Base-by-base conservation (phyloP, 1,140 invertebrate genomes). In the Ceratosolen fusciceps region DNA sequence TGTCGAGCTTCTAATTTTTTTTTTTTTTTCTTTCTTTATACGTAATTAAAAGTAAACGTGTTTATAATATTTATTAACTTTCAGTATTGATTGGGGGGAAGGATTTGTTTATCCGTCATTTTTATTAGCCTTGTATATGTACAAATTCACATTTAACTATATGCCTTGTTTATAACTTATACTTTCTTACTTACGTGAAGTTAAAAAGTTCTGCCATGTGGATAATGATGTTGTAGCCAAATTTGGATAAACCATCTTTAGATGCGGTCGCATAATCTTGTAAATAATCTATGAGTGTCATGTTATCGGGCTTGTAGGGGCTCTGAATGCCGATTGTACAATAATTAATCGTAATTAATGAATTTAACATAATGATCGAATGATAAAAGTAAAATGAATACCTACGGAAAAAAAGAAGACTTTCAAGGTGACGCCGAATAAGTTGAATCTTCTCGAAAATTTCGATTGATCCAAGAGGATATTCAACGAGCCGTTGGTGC, bases 201-300 rank as follows among this genome's bases (percentile, higher is more conserved):
- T 80, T 80, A 21, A 47, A 80, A 7, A 80, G 31, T 39, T 80
- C 79, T 4, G 79, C 58, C 34, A 80, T 47, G 72, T 76, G 74
- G 21, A 8, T 31, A n/a, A 73, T 21, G 29, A 80, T 43, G n/a
- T 34, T 29, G 34, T 26, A 80, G 47, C 67, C 67, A 76, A 80
- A 80, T 73, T 80, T 80, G 10, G 74, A 62, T 0, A 49, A 47
- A 8, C 54, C 74, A 65, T 80, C 74, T 24, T 24, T 77, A 2
- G 65, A 47, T 0, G 60, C 67, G 8, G 24, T 71, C 0, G 52
- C 16, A 60, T 62, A 80, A 24, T 76, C 68, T 14, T 72, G 21
- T n/a, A 76, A 76, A 56, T 80, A 80, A 39, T 76, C 68, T 34
- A 37, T 29, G 7, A 76, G 34, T 31, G 19, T 10, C 56, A 65